Percentiles rank a stretch among this genome's conserved stretches.
Evolutionary conservation across 2,797 vertebrate species (phyloP).

Genomic region (Garrulus glandarius): DNA sequence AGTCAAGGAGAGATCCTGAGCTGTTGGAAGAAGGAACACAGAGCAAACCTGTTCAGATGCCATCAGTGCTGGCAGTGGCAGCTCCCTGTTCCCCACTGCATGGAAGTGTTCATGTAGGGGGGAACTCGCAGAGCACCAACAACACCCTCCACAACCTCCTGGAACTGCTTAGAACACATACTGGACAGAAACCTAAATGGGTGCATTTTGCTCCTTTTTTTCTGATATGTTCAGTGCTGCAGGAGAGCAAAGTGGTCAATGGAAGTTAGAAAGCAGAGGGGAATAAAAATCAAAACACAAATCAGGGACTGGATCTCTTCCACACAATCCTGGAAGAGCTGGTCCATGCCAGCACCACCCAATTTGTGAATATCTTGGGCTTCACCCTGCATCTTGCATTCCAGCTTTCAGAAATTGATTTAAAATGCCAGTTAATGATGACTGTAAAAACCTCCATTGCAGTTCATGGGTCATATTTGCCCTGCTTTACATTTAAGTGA

Average conservation of each 20-base stretch:
- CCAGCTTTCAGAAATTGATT: neutral
- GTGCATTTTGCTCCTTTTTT: neutral
- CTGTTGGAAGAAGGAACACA: neutral
- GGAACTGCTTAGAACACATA: neutral
- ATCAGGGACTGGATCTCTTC: neutral
- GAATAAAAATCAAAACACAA: neutral
- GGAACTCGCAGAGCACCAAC: neutral
- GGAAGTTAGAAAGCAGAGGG: neutral
- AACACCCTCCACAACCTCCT: neutral
- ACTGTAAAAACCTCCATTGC: neutral
- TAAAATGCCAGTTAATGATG: neutral
- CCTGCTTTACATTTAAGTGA: neutral
- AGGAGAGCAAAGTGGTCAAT: neutral
- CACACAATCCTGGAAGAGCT: neutral
- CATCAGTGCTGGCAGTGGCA: neutral
- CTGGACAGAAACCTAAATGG: neutral
- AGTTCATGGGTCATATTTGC: neutral
- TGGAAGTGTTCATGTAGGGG: accelerated
- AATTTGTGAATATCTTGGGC: neutral
- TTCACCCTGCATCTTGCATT: neutral
- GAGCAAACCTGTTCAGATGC: neutral
- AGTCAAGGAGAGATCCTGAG: neutral
- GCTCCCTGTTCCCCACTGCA: neutral
- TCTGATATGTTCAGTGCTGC: neutral
- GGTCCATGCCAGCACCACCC: neutral